Evolutionary conservation across 2,113 vertebrate species (phyloP).

Genomic region (Nesogale talazaci): DNA sequence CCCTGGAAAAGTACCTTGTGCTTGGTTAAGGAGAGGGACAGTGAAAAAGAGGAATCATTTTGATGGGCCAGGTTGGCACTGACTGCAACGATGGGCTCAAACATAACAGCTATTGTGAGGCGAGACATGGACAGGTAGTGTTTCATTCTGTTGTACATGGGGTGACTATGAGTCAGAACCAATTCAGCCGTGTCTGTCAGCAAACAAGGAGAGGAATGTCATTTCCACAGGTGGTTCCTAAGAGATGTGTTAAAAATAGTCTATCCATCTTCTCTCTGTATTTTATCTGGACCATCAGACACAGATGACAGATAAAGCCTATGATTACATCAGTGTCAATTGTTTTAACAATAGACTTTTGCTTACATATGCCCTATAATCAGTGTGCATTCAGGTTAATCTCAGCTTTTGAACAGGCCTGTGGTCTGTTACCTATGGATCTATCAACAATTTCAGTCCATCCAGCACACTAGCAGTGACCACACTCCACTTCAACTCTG

Average conservation of each 20-base stretch:
- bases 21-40: too few species aligned
- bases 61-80: too few species aligned
- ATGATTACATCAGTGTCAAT: fast-evolving
- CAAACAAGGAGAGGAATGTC: neutral
- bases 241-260: neutral
- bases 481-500: neutral
- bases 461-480: neutral
- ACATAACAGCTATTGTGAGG: too few species aligned
- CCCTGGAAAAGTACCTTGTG: too few species aligned
- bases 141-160: too few species aligned
- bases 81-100: too few species aligned
- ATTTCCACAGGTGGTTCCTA: neutral
- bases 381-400: neutral
- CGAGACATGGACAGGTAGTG: too few species aligned
- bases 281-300: neutral
- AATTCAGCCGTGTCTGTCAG: too few species aligned
- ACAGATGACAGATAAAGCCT: neutral
- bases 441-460: neutral
- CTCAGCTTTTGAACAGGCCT: neutral
- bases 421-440: neutral
- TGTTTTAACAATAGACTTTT: neutral
- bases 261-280: neutral
- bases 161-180: too few species aligned
- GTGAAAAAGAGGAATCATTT: too few species aligned
- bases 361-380: neutral